Evolutionary conservation across 2,113 vertebrate species (phyloP).

Genomic region (Ceratotherium simum): DNA sequence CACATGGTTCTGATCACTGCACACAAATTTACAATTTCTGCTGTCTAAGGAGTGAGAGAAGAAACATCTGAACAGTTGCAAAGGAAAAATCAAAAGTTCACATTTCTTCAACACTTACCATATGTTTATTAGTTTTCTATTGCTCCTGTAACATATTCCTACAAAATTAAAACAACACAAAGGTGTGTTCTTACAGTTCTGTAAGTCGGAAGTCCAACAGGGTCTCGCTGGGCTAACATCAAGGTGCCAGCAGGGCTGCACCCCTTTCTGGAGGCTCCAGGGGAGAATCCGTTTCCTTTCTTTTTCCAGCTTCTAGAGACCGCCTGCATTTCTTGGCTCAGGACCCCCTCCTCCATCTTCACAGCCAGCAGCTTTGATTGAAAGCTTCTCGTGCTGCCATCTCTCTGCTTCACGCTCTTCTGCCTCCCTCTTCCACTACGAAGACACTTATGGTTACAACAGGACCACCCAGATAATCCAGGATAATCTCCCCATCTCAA

Average conservation of each 20-base stretch:
- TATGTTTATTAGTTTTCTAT: too few relatives aligned
- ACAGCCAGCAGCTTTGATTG: too few relatives aligned
- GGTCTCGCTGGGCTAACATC: background rate
- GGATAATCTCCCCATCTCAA: background rate
- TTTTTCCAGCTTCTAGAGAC: background rate
- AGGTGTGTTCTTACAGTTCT: background rate
- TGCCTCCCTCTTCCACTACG: background rate
- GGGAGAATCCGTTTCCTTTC: background rate
- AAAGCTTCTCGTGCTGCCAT: background rate
- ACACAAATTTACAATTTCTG: too few relatives aligned
- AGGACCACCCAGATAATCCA: background rate
- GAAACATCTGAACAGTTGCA: too few relatives aligned
- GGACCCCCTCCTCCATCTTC: background rate
- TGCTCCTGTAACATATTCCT: too few relatives aligned
- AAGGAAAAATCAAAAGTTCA: too few relatives aligned
- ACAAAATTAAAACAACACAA: background rate
- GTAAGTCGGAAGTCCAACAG: background rate
- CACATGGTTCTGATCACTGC: too few relatives aligned
- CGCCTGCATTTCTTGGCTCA: background rate
- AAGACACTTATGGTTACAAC: rapidly evolving
- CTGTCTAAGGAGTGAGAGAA: too few relatives aligned
- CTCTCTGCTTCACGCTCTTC: background rate
- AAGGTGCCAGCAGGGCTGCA: background rate
- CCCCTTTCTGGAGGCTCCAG: background rate
- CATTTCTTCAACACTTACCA: too few relatives aligned